Evolutionary conservation across 2,888 invertebrate species (phyloP).

Genomic region (Scelioninae gen. 1): DNA sequence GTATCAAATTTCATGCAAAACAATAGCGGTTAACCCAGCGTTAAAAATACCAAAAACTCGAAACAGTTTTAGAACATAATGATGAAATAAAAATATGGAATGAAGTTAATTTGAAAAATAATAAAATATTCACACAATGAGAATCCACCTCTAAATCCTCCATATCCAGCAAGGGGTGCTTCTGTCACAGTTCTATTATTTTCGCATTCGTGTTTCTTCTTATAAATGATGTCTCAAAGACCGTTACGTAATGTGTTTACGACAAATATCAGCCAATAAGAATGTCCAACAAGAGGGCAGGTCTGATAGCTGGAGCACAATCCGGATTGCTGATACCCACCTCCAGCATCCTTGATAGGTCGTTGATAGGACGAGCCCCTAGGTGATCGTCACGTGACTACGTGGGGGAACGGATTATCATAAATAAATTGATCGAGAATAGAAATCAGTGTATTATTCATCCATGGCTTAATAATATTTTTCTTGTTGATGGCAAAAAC

Average conservation of each 20-base stretch:
- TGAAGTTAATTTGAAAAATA: no score
- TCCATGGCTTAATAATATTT: conserved; percentile 21
- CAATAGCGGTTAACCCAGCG: no score
- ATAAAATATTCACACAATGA: no score
- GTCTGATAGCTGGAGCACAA: no score
- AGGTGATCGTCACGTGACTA: not conserved
- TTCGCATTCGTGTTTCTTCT: conserved; percentile 48
- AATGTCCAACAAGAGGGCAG: conserved; percentile 73
- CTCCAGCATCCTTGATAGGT: conserved; percentile 48
- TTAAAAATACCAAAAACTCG: no score
- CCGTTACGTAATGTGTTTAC: conserved; percentile 78
- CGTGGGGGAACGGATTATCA: no score
- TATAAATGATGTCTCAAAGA: conserved; percentile 42
- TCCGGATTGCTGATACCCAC: conserved; percentile 69
- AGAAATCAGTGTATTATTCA: conserved; percentile 38
- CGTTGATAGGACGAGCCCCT: conserved; percentile 31
- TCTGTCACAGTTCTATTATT: conserved; percentile 53
- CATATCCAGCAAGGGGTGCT: conserved; percentile 70
- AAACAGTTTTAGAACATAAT: no score
- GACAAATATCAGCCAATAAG: conserved; percentile 74
- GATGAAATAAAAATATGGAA: no score
- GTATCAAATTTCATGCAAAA: no score
- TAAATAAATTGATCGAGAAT: conserved; percentile 44
- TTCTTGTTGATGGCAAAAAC: conserved; percentile 41
- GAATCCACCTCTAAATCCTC: conserved; percentile 79